Evolutionary conservation across 2,888 invertebrate genomes (phyloP).

Genomic region (Cryptophagus acutangulus): DNA sequence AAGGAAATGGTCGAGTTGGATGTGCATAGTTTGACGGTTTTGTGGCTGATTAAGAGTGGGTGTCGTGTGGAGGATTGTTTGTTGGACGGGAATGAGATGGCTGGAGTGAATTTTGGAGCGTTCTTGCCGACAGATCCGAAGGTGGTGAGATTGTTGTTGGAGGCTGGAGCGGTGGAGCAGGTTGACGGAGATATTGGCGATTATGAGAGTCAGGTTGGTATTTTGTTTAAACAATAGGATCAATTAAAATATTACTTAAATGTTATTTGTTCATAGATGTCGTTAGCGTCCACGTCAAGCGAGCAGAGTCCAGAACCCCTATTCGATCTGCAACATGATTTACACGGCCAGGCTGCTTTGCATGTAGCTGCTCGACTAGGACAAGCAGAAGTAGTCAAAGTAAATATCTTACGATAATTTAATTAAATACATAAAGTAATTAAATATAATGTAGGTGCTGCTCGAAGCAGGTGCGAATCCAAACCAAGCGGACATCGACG

Average conservation of each 20-base stretch:
- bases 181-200: conserved; percentile 48
- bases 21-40: conserved; percentile 62
- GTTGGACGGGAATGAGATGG: conserved; percentile 46
- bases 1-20: conserved; percentile 44
- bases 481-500: conserved; percentile 76
- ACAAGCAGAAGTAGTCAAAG: conserved; percentile 65
- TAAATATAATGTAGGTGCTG: conserved; percentile 40
- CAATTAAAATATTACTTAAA: neutral
- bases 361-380: conserved; percentile 81
- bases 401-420: conserved; percentile 4
- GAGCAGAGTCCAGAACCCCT: conserved; percentile 50
- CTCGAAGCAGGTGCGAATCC: conserved; percentile 62
- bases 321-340: conserved; percentile 60
- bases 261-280: conserved; percentile 34
- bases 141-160: conserved; percentile 65
- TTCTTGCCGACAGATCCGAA: conserved; percentile 65
- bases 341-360: conserved; percentile 79
- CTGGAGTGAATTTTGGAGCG: conserved; percentile 52
- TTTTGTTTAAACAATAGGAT: too few relatives aligned
- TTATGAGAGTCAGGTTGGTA: conserved; percentile 45
- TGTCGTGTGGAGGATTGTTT: conserved; percentile 58
- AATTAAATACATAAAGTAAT: conserved; percentile 5
- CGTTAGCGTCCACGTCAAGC: conserved; percentile 44
- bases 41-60: conserved; percentile 73
- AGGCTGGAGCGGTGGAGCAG: conserved; percentile 63